These are phyloP conservation scores for Ciconia maguari DNA, from an alignment of 2,113 vertebrate genomes.

Conservation along the genomic window DNA sequence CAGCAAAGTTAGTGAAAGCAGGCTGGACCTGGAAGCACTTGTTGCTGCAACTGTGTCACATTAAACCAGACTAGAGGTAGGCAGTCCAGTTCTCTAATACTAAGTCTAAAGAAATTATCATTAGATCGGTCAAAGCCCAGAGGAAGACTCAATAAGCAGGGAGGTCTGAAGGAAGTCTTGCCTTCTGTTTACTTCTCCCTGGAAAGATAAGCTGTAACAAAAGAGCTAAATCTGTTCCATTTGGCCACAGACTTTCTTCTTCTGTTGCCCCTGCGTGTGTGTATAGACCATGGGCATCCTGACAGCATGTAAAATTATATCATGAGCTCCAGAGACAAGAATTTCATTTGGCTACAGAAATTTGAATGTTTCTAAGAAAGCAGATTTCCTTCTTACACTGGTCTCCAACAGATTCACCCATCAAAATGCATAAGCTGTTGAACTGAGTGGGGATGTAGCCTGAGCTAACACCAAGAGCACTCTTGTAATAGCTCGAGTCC, in stretches of 20 bases:
- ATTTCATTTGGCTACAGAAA: neutral
- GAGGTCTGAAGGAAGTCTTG: neutral
- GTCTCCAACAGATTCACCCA: neutral
- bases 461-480: neutral
- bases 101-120: neutral
- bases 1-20: neutral
- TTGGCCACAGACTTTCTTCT: neutral
- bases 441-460: neutral
- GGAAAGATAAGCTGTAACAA: neutral
- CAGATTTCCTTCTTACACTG: neutral
- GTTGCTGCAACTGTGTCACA: neutral
- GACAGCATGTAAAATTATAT: neutral
- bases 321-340: neutral
- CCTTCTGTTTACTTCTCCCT: neutral
- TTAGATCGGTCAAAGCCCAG: neutral
- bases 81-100: neutral
- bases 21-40: neutral
- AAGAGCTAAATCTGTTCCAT: neutral
- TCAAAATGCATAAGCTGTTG: neutral
- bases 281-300: neutral
- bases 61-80: neutral
- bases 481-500: neutral
- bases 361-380: neutral
- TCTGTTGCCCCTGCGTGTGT: rapidly evolving
- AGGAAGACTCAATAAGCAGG: neutral